Percentiles rank a stretch among this genome's conserved stretches.
These are phyloP conservation scores for Xyliphius kryptos DNA, from an alignment of 2,113 vertebrate species.

Conservation along the genomic window DNA sequence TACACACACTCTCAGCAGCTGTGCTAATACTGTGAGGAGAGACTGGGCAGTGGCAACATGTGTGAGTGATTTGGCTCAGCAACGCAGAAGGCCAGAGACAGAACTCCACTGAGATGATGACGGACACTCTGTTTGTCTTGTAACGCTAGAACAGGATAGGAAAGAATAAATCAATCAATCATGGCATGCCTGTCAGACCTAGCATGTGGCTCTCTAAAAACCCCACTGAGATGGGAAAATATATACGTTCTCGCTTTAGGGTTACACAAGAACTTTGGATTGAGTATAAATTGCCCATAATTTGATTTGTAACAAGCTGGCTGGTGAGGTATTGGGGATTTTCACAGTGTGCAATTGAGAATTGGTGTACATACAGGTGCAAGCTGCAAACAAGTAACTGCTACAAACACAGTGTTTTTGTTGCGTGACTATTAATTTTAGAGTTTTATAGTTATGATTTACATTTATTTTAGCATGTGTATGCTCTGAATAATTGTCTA, in stretches of 20 bases:
- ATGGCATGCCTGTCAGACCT: conserved; percentile 36
- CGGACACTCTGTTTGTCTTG: conserved; percentile 66
- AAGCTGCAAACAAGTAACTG: too few relatives aligned
- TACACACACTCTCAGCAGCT: conserved; percentile 23
- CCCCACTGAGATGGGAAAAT: conserved; percentile 39
- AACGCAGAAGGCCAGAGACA: conserved; percentile 36
- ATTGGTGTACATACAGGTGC: too few relatives aligned
- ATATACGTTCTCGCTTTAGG: conserved; percentile 38
- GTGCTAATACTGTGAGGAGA: conserved; percentile 26
- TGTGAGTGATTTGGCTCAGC: conserved; percentile 61
- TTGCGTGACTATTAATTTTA: too few relatives aligned
- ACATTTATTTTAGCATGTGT: too few relatives aligned
- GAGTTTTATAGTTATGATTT: too few relatives aligned
- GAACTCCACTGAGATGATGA: conserved; percentile 62
- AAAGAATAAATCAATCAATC: conserved; percentile 51
- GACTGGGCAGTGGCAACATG: conserved; percentile 57
- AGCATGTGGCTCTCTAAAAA: conserved; percentile 56
- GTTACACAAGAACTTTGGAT: conserved; percentile 24
- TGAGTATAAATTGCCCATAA: conserved; percentile 30
- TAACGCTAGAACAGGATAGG: conserved; percentile 54
- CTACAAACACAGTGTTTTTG: too few relatives aligned
- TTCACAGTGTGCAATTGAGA: too few relatives aligned
- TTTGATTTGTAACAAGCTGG: conserved; percentile 32
- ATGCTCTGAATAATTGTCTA: background rate
- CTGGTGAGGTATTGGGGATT: too few relatives aligned